Conservation (phyloP, 2,113 vertebrate species). For the Salvelinus fontinalis region DNA sequence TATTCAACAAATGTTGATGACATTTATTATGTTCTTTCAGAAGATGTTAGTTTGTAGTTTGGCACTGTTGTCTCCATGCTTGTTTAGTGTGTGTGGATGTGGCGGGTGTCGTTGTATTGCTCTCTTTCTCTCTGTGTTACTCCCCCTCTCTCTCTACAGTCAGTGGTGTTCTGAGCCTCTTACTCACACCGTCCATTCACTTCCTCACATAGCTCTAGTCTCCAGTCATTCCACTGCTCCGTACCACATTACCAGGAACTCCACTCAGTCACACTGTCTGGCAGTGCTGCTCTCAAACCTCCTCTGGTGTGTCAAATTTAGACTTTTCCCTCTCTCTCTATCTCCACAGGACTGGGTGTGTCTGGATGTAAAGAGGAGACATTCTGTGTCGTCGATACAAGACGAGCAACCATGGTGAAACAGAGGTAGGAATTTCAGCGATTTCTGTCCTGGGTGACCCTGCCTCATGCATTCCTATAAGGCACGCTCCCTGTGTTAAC, state of each 20-base stretch:
- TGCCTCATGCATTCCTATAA: slow-evolving; percentile 45
- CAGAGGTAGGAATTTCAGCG: slow-evolving; percentile 56
- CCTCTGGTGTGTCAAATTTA: background rate
- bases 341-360: background rate
- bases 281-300: background rate
- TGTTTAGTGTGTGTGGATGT: background rate
- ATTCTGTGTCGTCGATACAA: slow-evolving; percentile 24
- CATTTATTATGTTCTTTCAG: background rate
- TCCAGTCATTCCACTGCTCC: slow-evolving; percentile 29
- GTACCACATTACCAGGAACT: background rate
- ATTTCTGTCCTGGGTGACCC: background rate
- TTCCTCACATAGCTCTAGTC: slow-evolving; percentile 54
- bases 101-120: background rate
- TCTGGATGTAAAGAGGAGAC: slow-evolving; percentile 1
- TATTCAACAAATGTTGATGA: slow-evolving; percentile 6
- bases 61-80: background rate
- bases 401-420: slow-evolving; percentile 40
- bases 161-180: slow-evolving; percentile 54
- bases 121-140: slow-evolving; percentile 14
- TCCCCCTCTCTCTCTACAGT: slow-evolving; percentile 25
- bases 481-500: slow-evolving; percentile 38
- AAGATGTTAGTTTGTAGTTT: background rate
- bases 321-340: slow-evolving; percentile 11
- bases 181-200: slow-evolving; percentile 66
- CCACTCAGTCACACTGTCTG: background rate